Evolutionary conservation across 2,113 vertebrate species (phyloP), one percentile per base, ranked within the genome.

Genomic region (Neogobius melanostomus): DNA sequence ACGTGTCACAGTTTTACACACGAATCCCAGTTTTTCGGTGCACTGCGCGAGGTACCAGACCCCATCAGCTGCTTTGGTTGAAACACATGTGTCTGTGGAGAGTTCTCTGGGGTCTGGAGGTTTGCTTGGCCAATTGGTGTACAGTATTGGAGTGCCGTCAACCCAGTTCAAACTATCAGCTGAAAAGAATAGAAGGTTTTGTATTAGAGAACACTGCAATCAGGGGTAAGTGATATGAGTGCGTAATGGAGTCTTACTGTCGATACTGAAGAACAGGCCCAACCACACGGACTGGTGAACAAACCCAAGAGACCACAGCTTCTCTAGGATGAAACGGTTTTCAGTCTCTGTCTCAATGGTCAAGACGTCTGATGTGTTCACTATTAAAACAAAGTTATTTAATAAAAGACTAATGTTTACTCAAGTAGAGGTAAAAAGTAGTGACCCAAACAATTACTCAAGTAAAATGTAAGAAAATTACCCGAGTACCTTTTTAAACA

Each of bases 1-100:
- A 98, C 97, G 93, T 92, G 92, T 79, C 46, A 86, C 68, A 65
- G 88, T 95, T 94, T 96, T 96, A 83, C 97, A 99, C 43, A 98
- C 71, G 68, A 97, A 97, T 63, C 96, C 96, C 1, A 85, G 92
- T 21, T 83, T 89, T 51, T 96, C 92, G 49, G 66, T 80, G 87
- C 97, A 98, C 0, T 82, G 66, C 10, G 91, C 87, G 72, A 94
- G 79, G 10, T 92, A 89, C 97, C 97, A 98, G 56, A 90, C 66
- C 53, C 94, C 94, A 62, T 97, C 94, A 0, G 83, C 72, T 16
- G 93, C 90, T 77, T 85, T 92, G 85, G 93, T 84, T 6, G 92
- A 91, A 67, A 95, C 82, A 54, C 97, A 98, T 10, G 84, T 82
- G 64, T 93, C 92, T 36, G 87, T 73, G n/a, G 79, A 84, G 69